Evolutionary conservation across 1,140 invertebrate genomes (phyloP), one percentile per base, ranked within the genome.

Genomic region (Drosophila quadrilineata): DNA sequence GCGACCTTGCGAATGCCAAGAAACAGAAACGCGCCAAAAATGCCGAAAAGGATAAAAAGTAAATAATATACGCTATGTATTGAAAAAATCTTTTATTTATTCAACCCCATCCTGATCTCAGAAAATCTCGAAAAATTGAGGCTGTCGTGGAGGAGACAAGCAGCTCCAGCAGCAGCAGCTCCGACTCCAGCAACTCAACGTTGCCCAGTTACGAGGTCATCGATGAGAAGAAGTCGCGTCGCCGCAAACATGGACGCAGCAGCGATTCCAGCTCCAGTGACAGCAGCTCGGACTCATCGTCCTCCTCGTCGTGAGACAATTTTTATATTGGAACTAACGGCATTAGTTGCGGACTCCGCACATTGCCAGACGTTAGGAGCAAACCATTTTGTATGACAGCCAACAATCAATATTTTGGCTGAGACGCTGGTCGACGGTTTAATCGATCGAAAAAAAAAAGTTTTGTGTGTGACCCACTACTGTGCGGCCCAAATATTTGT

Each of bases 201-300:
- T 43, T 89, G 71, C 87, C 87, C 60, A 89, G 87, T 36, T 89
- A 89, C 50, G 87, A 89, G 64, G 79, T 88, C n/a, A 89, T 89
- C 4, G 76, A 87, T 35, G 87, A 89, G 58, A 88, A 87, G 36
- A 88, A 88, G 50, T 33, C 64, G 16, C 64, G 72, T 19, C 59
- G 79, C 3, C 70, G 73, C 6, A 74, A 79, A 24, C 82, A 67
- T 24, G 59, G 24, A n/a, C 69, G 57, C 10, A 63, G 53, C n/a
- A 85, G 72, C 33, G 73, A 71, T 41, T 69, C 74, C 29, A 76
- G 82, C 29, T 84, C 77, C 35, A 73, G 52, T 16, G 50, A 56
- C 40, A 75, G 66, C 56, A 86, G 80, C 71, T 86, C 80, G 28
- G 53, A 53, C 38, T 71, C 75, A 8, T 86, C 80, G 3, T 86